Base-by-base conservation (phyloP, 1,140 invertebrate species). In the Scaptomyza pallida region DNA sequence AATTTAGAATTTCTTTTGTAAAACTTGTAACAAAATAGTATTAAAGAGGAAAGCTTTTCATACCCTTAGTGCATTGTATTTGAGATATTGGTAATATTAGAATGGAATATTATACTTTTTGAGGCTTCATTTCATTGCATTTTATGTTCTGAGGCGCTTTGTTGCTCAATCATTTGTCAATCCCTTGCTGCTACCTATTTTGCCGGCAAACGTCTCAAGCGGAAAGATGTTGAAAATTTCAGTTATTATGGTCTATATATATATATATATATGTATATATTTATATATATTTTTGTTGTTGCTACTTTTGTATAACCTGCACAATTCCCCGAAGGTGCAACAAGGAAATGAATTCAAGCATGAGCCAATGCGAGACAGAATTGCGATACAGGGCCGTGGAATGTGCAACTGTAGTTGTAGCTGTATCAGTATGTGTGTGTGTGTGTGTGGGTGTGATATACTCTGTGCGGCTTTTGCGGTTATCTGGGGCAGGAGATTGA, bases 291-390 rank as follows among this genome's bases (percentile, higher is more conserved):
- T 43, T 62, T 64, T 64, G 40, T 50, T 15, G 12, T 21, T 55
- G 41, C 67, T 63, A 70, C 44, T 55, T 64, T 55, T 69, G 37
- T 50, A 54, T 21, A 54, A 45, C 26, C 21, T 30, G 59, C 50
- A 48, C 65, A 64, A 64, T 56, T 70, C 67, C 67, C 60, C 19
- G 21, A 70, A 70, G 67, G 60, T 70, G 67, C 67, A 70, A 55
- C 51, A 41, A 63, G 51, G 23, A 70, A 55, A 64, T 56, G 51
- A 55, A 43, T 64, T 70, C 35, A 43, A 56, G 67, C 67, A 51
- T 64, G 40, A 59, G 40, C 16, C 45, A 16, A 57, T 47, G 9
- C 26, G 47, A 13, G 15, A 21, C 37, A 15, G 21, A 9, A 10
- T 19, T 19, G 15, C 4, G 37, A 30, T 60, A 16, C 15, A 45